These are phyloP conservation scores for Bungarus multicinctus DNA, from an alignment of 2,113 vertebrate genomes.

Conservation along the genomic window DNA sequence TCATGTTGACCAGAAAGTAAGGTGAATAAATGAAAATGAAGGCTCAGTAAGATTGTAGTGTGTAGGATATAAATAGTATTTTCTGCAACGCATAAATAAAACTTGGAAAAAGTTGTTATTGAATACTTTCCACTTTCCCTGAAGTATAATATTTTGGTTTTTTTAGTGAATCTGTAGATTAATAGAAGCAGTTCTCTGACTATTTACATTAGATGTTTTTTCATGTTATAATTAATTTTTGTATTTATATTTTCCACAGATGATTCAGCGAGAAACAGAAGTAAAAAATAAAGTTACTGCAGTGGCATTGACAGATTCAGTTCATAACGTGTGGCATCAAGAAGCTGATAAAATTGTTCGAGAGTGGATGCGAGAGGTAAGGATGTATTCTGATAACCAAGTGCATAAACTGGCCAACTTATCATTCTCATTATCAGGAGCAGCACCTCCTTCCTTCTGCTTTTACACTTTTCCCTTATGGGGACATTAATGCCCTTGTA, in stretches of 20 bases:
- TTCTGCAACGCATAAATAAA: slow-evolving; percentile 61
- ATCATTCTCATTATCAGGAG: neutral
- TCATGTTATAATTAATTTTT: slow-evolving; percentile 53
- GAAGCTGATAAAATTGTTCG: slow-evolving; percentile 90
- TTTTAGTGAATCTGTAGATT: slow-evolving; percentile 61
- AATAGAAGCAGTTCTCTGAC: slow-evolving; percentile 61
- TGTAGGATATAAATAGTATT: neutral
- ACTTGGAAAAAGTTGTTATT: slow-evolving; percentile 62
- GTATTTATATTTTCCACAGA: slow-evolving; percentile 76
- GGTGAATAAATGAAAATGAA: slow-evolving; percentile 36
- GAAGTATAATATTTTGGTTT: neutral
- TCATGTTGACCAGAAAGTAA: slow-evolving; percentile 52
- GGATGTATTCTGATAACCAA: neutral
- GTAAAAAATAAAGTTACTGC: slow-evolving; percentile 91
- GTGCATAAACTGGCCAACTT: slow-evolving; percentile 6
- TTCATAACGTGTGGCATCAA: slow-evolving; percentile 98
- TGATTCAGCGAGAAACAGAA: slow-evolving; percentile 92
- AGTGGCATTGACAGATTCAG: slow-evolving; percentile 94
- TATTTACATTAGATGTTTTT: slow-evolving; percentile 64
- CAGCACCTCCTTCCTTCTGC: neutral
- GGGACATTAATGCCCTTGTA: neutral
- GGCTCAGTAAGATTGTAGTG: slow-evolving; percentile 46
- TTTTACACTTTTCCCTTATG: neutral
- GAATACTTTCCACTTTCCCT: slow-evolving; percentile 63
- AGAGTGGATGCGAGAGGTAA: slow-evolving; percentile 97